Percentiles rank a stretch among this genome's conserved stretches.
phyloP scores from a whole-genome alignment of 2,113 vertebrate species.

The Phaethornis superciliosus region DNA sequence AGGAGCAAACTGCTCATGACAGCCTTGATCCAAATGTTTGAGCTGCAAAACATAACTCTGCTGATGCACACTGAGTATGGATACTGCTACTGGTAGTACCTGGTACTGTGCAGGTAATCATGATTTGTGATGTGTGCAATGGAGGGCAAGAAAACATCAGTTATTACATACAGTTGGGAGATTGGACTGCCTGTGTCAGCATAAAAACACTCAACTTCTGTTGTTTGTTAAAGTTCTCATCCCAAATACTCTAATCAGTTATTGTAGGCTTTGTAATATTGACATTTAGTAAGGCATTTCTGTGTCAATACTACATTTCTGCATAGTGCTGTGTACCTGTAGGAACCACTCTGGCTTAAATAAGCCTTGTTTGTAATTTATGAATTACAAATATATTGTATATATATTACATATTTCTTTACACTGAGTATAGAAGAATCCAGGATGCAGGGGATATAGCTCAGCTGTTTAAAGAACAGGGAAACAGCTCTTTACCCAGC shows the following conservation, averaged over 20 bases:
- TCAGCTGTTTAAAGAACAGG: neutral
- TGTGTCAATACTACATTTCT: constrained; percentile 21
- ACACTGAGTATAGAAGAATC: neutral
- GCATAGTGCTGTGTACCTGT: neutral
- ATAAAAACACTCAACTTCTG: neutral
- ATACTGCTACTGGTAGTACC: too few relatives aligned
- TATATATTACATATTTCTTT: too few relatives aligned
- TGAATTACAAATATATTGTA: neutral
- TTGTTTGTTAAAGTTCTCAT: accelerated
- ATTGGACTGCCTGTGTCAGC: neutral
- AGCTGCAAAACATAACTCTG: neutral
- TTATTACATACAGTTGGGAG: neutral
- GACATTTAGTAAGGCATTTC: neutral
- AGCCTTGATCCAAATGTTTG: neutral
- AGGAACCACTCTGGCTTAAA: neutral
- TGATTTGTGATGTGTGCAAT: neutral
- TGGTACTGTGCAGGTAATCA: neutral
- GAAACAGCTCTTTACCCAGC: neutral
- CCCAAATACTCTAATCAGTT: neutral
- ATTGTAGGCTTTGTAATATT: neutral
- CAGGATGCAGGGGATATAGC: neutral
- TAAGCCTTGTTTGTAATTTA: constrained; percentile 26
- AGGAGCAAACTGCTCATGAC: neutral
- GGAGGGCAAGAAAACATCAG: too few relatives aligned
- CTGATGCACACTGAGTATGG: accelerated